Percentiles rank a stretch among this genome's conserved stretches.
phyloP scores from a whole-genome alignment of 1,140 invertebrate species.

The Hesperophylax magnus region DNA sequence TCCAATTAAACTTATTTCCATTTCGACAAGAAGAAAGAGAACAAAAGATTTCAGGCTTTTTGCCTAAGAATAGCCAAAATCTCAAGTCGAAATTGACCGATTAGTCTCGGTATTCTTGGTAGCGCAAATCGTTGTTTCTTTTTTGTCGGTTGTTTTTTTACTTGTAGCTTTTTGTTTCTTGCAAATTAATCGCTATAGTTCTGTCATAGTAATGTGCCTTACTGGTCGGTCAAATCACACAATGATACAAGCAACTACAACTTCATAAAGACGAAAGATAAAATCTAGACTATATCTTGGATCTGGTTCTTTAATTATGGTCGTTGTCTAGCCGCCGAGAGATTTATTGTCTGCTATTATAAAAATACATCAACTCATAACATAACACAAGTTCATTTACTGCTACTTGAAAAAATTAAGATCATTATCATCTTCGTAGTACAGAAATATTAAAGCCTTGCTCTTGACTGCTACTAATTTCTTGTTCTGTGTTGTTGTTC shows the following conservation, averaged over 20 bases:
- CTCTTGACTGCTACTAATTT: not conserved
- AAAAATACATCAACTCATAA: constrained; percentile 5
- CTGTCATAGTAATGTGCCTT: not conserved
- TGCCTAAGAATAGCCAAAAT: too few species aligned
- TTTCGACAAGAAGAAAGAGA: too few species aligned
- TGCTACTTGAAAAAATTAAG: not conserved
- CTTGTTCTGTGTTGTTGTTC: too few species aligned
- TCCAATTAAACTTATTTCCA: too few species aligned
- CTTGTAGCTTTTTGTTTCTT: constrained; percentile 2
- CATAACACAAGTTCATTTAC: not conserved
- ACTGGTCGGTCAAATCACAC: not conserved
- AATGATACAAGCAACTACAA: not conserved
- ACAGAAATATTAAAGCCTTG: not conserved
- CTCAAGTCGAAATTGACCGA: not conserved
- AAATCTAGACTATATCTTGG: not conserved
- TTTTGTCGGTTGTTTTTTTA: too few species aligned
- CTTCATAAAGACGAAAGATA: too few species aligned
- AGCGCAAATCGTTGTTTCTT: not conserved
- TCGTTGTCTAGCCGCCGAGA: not conserved
- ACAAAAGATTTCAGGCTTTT: too few species aligned
- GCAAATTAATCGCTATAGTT: constrained; percentile 8
- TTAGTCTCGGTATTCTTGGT: not conserved
- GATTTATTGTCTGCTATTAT: not conserved
- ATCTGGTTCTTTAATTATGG: not conserved
- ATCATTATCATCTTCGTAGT: constrained; percentile 8